Evolutionary conservation across 2,888 invertebrate genomes (phyloP), one percentile per base, ranked within the genome.

Genomic region (Notodonta dromedarius): DNA sequence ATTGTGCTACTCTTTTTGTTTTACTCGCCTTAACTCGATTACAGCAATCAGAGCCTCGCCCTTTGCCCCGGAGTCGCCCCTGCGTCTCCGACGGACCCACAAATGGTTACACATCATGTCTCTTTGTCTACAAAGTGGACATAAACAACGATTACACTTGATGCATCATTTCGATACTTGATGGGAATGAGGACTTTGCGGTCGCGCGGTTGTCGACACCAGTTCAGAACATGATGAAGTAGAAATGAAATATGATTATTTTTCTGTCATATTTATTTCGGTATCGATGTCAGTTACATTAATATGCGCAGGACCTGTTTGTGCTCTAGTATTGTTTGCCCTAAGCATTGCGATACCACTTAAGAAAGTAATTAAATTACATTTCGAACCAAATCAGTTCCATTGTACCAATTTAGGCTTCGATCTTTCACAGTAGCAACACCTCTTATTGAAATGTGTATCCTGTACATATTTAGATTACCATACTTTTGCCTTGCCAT

Each of bases 1-100:
- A 92, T 91, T 90, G 88, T 83, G 79, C 80, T 83, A 82, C 86
- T 93, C 92, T 91, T 93, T 91, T 92, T 93, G 90, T 91, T 92
- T 89, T 83, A 80, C 80, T 81, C 79, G 82, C 77, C 77, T 85
- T 92, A 91, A 92, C 88, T 93, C 90, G 89, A 92, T 93, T 93
- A 93, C 78, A 80, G 77, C 91, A 93, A 93, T 93, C 93, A 90
- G 85, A 87, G 83, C 75, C 79, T 76, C 74, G 90, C 88, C 91
- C 92, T 90, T 87, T 92, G 91, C 77, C 88, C 86, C 72, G 75
- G 74, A 74, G 86, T 79, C 88, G 88, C 85, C 87, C 84, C 77
- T 67, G 56, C 73, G 87, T 88, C 88, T 88, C 77, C 67, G 55
- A 54, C 63, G 60, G 63, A 57, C 61, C 58, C 62, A 42, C 65